Evolutionary conservation across 2,797 vertebrate species (phyloP), one percentile per base, ranked within the genome.

Genomic region (Poeciliopsis presidionis): DNA sequence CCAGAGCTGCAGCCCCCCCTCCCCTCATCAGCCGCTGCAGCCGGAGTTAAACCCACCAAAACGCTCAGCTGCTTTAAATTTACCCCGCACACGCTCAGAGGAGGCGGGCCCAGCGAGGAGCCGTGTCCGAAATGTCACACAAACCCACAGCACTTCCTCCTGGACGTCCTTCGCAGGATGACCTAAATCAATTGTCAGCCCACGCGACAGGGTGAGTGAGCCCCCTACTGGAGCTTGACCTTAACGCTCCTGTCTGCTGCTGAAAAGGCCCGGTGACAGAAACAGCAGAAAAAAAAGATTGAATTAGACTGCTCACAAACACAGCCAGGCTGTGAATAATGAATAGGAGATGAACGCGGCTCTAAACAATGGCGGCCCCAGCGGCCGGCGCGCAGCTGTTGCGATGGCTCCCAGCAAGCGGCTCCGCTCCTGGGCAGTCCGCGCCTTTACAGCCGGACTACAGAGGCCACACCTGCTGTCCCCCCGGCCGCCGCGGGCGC

Each of bases 161-260:
- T 69, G 87, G 55, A 83, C 76, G 92, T 90, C 92, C 92, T 93
- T 92, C 91, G 86, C 87, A 46, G 20, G 81, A 80, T 90, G 90
- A 94, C 92, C 92, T 93, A 86, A 90, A 92, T 93, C 92, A 91
- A 90, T 87, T 93, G 92, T 93, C 90, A 90, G 81, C 51, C 79
- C 72, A 71, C 90, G 3, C 88, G 9, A 77, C 82, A 82, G 90
- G 90, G 86, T 75, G 86, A 92, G 88, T 75, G 41, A 74, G 90
- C 93, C 91, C 92, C 93, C 94, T 91, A 82, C 91, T 77, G 92
- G 91, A 88, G 86, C 80, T 2, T 93, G 93, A 95, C 94, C 93
- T 95, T 93, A 94, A 86, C 90, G 57, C 89, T 82, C 78, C 76
- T 39, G 74, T 75, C 81, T 81, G 71, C 76, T 70, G 82, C 14